Evolutionary conservation across 2,888 invertebrate genomes (phyloP).

Genomic region (Romanomermis culicivorax): DNA sequence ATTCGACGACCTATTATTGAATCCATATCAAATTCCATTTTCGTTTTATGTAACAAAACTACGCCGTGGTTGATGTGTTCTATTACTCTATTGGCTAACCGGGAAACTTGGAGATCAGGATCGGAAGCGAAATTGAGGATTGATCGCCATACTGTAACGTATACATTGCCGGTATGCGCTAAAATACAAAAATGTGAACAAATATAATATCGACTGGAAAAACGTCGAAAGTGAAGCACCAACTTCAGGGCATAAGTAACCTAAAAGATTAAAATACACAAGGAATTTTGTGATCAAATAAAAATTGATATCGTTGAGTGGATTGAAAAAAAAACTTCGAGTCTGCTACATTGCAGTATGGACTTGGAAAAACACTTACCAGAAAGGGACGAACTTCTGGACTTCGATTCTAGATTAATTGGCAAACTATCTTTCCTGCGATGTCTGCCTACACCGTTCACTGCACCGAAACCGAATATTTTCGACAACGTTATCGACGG

Average conservation of each 20-base stretch:
- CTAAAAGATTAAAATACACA: too few species aligned
- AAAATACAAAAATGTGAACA: too few species aligned
- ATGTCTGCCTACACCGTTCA: too few species aligned
- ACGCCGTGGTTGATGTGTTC: conserved; percentile 40
- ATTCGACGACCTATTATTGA: neutral
- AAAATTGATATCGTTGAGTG: too few species aligned
- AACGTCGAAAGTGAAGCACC: too few species aligned
- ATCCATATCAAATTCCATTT: neutral
- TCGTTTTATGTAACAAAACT: neutral
- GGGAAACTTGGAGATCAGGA: conserved; percentile 60
- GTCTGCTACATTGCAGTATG: too few species aligned
- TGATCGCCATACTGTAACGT: conserved; percentile 68
- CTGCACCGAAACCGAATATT: neutral
- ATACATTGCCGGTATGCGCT: conserved; percentile 35
- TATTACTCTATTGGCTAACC: conserved; percentile 54
- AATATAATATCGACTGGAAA: too few species aligned
- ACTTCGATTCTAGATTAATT: neutral
- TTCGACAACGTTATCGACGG: neutral
- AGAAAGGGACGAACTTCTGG: neutral
- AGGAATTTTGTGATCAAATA: too few species aligned
- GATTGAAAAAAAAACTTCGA: too few species aligned
- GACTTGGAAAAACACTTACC: too few species aligned
- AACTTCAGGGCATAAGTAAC: too few species aligned
- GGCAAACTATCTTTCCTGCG: neutral
- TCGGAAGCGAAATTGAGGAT: conserved; percentile 56